Conservation (phyloP, 2,113 vertebrate genomes). For the Speoplatyrhinus poulsoni region DNA sequence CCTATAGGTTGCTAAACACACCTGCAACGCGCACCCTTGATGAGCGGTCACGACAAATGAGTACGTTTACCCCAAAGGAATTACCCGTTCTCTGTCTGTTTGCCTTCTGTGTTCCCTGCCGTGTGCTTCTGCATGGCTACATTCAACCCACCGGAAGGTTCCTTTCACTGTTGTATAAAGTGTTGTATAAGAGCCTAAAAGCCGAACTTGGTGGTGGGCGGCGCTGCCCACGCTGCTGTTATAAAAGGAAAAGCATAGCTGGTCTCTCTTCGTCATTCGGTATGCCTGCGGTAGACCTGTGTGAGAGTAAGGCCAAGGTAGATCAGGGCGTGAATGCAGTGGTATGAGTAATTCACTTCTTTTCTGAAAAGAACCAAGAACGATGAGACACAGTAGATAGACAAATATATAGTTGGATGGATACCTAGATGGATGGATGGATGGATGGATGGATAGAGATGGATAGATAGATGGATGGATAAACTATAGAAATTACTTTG, state of each 20-base stretch:
- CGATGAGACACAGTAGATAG: background rate
- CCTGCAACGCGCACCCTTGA: no score
- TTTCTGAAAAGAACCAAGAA: background rate
- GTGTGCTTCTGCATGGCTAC: no score
- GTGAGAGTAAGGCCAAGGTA: constrained; percentile 50
- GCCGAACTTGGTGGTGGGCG: constrained; percentile 54
- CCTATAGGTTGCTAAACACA: no score
- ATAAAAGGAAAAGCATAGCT: constrained; percentile 41
- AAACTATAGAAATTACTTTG: no score
- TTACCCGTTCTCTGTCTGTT: no score
- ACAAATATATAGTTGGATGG: constrained; percentile 7
- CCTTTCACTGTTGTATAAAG: constrained; percentile 35
- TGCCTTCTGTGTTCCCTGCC: no score
- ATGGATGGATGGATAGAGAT: constrained; percentile 19
- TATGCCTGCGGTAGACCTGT: constrained; percentile 37
- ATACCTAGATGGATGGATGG: constrained; percentile 7
- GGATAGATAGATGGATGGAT: constrained; percentile 6
- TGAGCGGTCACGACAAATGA: no score
- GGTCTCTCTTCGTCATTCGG: constrained; percentile 55
- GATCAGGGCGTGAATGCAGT: constrained; percentile 56
- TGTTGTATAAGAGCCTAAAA: constrained; percentile 35
- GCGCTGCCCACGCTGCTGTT: constrained; percentile 51
- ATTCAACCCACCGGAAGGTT: constrained; percentile 9
- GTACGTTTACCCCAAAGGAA: no score
- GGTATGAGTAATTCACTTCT: constrained; percentile 52